Conservation (phyloP, 2,888 invertebrate genomes). For the Nomada goodeniana region DNA sequence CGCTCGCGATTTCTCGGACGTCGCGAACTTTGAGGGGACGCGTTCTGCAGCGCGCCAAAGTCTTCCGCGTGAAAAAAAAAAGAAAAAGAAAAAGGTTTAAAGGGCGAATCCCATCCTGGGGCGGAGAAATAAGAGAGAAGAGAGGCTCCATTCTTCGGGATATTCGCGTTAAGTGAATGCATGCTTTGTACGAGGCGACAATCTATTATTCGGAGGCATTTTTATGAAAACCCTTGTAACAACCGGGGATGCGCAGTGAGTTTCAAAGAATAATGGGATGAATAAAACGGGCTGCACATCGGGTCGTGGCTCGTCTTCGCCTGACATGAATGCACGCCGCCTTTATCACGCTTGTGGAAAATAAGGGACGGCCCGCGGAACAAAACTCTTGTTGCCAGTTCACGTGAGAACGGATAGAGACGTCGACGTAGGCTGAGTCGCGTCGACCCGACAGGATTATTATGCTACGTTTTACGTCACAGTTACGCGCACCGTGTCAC, state of each 20-base stretch:
- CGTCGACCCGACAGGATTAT: slow-evolving; percentile 34
- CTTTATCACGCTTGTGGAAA: slow-evolving; percentile 53
- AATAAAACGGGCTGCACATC: slow-evolving; percentile 49
- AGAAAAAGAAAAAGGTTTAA: background rate
- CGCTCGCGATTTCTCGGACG: too few relatives aligned
- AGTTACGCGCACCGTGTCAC: slow-evolving; percentile 9
- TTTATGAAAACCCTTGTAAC: slow-evolving; percentile 52
- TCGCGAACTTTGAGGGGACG: background rate
- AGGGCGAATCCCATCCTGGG: background rate
- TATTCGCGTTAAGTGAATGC: slow-evolving; percentile 45
- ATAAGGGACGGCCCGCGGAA: slow-evolving; percentile 41
- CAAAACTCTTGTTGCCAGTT: slow-evolving; percentile 47
- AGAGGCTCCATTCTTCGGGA: slow-evolving; percentile 1
- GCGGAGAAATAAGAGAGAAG: background rate
- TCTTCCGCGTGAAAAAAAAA: background rate
- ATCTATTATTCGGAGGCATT: slow-evolving; percentile 53
- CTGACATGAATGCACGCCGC: slow-evolving; percentile 47
- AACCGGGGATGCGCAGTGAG: slow-evolving; percentile 24
- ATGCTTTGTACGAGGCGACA: slow-evolving; percentile 28
- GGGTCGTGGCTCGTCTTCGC: slow-evolving; percentile 29
- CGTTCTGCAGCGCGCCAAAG: background rate
- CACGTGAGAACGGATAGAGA: slow-evolving; percentile 51
- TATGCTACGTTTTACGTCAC: slow-evolving; percentile 30
- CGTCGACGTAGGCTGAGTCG: slow-evolving; percentile 24
- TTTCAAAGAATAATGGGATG: slow-evolving; percentile 56